Conservation (phyloP, 2,797 vertebrate species). For the Chiropotes sagulatus region DNA sequence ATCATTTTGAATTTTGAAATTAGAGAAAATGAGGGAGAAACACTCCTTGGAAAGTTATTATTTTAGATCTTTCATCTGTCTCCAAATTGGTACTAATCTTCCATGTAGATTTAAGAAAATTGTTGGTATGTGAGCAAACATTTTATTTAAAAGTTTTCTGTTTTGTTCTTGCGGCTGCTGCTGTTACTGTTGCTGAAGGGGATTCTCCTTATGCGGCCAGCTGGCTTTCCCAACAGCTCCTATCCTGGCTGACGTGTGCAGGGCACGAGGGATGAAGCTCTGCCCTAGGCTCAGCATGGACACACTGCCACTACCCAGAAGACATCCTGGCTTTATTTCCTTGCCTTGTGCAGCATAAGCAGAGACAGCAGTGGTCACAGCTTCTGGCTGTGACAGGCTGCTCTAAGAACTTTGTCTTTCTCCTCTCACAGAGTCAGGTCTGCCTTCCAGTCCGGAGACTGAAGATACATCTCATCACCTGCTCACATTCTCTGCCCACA, state of each 20-base stretch:
- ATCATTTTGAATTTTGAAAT: constrained; percentile 77
- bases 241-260: neutral
- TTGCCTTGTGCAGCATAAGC: neutral
- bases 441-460: neutral
- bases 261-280: neutral
- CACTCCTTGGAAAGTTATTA: constrained; percentile 70
- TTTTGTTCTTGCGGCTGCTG: constrained; percentile 1
- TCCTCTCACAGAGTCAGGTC: neutral
- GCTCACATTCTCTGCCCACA: neutral
- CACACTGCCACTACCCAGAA: neutral
- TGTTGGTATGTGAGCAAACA: constrained; percentile 74
- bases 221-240: neutral
- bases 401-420: neutral
- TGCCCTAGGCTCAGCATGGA: neutral
- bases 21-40: constrained; percentile 76
- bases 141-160: constrained; percentile 68
- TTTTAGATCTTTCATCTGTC: constrained; percentile 76
- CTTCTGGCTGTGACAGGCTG: neutral
- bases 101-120: constrained; percentile 71
- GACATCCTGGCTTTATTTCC: neutral
- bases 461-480: neutral
- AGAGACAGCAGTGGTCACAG: neutral
- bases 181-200: neutral
- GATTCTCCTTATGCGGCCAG: neutral
- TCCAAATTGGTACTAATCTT: constrained; percentile 76